Evolutionary conservation across 2,888 invertebrate species (phyloP), one percentile per base, ranked within the genome.

Genomic region (Drosophila formosana): DNA sequence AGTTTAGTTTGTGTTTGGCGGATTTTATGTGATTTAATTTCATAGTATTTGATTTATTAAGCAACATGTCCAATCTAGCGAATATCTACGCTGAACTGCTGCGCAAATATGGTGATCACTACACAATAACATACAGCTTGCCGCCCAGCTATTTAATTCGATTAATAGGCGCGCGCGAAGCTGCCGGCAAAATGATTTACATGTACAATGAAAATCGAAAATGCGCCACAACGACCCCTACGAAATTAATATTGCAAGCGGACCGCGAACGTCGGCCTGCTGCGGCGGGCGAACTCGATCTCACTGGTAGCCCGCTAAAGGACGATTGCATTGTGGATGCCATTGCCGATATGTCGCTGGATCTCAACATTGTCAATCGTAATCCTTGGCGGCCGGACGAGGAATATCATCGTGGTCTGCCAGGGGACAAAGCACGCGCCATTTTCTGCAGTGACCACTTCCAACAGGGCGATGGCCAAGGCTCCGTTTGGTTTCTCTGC

Each of bases 401-500:
- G 68, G 92, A 91, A 66, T 85, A 70, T 34, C 92, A 91, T 28
- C 88, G 83, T 3, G 90, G 91, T 2, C 73, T 91, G 9, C 37
- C 66, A 0, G 66, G 82, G 0, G 86, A 89, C 4, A 78, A 86
- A 9, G 91, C 89, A 0, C 87, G 91, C 26, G 66, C 70, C 4
- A 89, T 92, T 34, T 71, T 92, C 3, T 88, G 80, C 49, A 74
- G 82, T 3, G 80, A 81, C 8, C 73, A 78, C 3, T 85, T 92
- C 30, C 91, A 91, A 65, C 61, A 75, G 6, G 65, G 75, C 6
- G 71, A 69, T 3, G 85, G 74, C 1, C 41, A 63, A 4, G 92
- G 92, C 0, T 89, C 93, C 91, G 66, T 94, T 91, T 87, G 95
- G 96, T 56, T 93, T 95, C 76, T 95, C 94, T 93, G 95, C 95